phyloP scores from a whole-genome alignment of 2,797 vertebrate species.

The Coranthus polyacanthus region DNA sequence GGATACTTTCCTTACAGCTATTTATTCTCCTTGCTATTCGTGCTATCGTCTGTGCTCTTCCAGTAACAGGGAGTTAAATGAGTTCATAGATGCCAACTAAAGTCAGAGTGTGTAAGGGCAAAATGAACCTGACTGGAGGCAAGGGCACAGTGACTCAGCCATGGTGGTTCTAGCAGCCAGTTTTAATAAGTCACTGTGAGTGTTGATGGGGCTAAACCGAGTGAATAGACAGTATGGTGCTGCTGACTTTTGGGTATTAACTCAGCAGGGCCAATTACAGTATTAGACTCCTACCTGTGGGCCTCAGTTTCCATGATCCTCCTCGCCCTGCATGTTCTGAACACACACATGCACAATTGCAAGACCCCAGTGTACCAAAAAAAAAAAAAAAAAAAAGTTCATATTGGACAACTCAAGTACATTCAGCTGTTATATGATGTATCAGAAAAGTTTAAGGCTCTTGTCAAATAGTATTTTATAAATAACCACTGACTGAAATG shows the following conservation, averaged over 20 bases:
- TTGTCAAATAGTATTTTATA: too few species aligned
- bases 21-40: conserved; percentile 30
- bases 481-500: too few species aligned
- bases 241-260: conserved; percentile 59
- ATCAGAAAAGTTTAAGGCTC: too few species aligned
- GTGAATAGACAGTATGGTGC: conserved; percentile 53
- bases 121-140: conserved; percentile 70
- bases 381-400: too few species aligned
- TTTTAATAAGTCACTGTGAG: conserved; percentile 61
- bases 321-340: neutral
- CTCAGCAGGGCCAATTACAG: conserved; percentile 65
- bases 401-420: too few species aligned
- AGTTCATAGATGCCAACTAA: conserved; percentile 63
- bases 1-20: conserved; percentile 34
- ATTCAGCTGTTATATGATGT: too few species aligned
- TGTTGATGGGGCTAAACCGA: conserved; percentile 35
- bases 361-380: too few species aligned
- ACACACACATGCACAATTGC: neutral
- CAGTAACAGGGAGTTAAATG: conserved; percentile 54
- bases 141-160: conserved; percentile 67
- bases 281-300: conserved; percentile 51
- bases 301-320: conserved; percentile 39
- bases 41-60: conserved; percentile 26
- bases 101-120: conserved; percentile 57
- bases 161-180: conserved; percentile 51